Base-by-base conservation (phyloP, 2,113 vertebrate species). In the Todiramphus chloris region DNA sequence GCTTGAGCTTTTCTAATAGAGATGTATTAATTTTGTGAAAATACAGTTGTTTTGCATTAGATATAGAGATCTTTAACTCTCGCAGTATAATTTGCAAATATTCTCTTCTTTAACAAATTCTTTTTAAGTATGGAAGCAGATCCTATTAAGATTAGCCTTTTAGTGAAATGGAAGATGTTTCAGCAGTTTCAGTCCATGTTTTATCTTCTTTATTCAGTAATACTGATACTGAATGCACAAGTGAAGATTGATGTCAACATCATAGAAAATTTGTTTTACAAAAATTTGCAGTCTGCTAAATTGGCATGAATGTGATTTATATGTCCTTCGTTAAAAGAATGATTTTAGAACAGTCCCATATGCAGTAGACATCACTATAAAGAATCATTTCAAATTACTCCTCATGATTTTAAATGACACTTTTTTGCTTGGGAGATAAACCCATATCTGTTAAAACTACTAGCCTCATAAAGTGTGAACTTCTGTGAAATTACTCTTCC, bases 241-340 rank as follows among this genome's bases (percentile, higher is more conserved):
- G 39, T 60, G 63, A 97, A 92, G 82, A 95, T 66, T 92, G 87
- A 94, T 96, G 67, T 55, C 85, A 72, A 51, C 72, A 55, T 94
- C 39, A 86, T 44, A 97, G 72, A 90, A 97, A 91, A 98, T 94
- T 85, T 90, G 16, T 83, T 96, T 96, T 96, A 53, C 33, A 89
- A 91, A 91, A 96, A 79, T 48, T 56, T 37, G 11, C 60, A 75
- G 48, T 78, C 37, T 79, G 62, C 72, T 95, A 69, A 83, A 84
- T 93, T 64, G 44, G 35, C 41, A 39, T 43, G n/a, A 76, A 88
- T 83, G 58, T 89, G 37, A 94, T 97, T 96, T 97, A 79, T 88
- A 21, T 75, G 30, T 82, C 72, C 84, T 96, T 95, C 39, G 59
- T 90, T 96, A 88, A 66, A 94, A 88, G 56, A 95, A 85, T 85